Evolutionary conservation across 2,113 vertebrate genomes (phyloP).

Genomic region (Egretta garzetta): DNA sequence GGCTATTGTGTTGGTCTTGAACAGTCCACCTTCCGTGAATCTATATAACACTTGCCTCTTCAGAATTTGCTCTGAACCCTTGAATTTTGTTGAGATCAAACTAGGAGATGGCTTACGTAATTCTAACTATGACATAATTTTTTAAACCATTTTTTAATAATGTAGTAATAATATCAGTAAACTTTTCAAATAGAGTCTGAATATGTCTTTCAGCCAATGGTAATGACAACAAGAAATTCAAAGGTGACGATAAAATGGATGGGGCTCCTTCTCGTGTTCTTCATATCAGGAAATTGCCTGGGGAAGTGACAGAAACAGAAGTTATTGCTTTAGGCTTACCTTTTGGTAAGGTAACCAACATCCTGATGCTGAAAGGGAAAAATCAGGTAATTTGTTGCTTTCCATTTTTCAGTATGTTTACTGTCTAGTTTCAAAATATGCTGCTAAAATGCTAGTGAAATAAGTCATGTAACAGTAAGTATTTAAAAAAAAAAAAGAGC

Average conservation of each 20-base stretch:
- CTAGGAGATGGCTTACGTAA: not conserved
- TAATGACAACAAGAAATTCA: slow-evolving; percentile 96
- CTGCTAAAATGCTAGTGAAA: not conserved
- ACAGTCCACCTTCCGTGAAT: not conserved
- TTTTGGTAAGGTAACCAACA: slow-evolving; percentile 98
- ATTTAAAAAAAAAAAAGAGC: not conserved
- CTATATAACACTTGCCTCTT: not conserved
- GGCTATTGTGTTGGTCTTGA: not conserved
- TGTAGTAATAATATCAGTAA: not conserved
- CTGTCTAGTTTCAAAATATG: not conserved
- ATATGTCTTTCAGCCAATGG: slow-evolving; percentile 89
- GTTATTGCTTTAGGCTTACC: slow-evolving; percentile 95
- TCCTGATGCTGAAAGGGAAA: slow-evolving; percentile 97
- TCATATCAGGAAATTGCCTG: slow-evolving; percentile 96
- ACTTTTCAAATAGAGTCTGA: slow-evolving; percentile 43
- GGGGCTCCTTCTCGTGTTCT: slow-evolving; percentile 93
- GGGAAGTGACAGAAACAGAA: slow-evolving; percentile 95
- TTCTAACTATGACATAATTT: too few species aligned
- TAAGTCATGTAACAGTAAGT: not conserved
- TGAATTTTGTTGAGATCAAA: not conserved
- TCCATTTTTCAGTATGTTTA: not conserved
- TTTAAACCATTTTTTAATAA: not conserved
- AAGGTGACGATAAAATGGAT: slow-evolving; percentile 91
- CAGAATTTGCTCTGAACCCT: not conserved
- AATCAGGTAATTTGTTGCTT: slow-evolving; percentile 86